Base-by-base conservation (phyloP, 2,797 vertebrate genomes). In the Hylomyscus alleni region DNA sequence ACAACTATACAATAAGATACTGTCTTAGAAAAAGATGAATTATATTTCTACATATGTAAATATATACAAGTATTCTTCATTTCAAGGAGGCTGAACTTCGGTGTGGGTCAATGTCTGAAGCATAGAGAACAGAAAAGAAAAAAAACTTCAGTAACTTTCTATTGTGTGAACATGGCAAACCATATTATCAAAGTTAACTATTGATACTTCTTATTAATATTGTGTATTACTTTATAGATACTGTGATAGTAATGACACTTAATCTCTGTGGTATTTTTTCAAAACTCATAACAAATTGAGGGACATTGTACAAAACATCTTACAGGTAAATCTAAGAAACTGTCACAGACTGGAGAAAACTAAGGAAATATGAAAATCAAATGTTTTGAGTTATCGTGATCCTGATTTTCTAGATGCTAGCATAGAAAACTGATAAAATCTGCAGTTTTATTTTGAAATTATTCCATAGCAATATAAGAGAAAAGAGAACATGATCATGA, bases 381-480 rank as follows among this genome's bases (percentile, higher is more conserved):
- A 94, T 62, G 29, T 31, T 95, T 90, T 87, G 15, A 47, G 29
- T 52, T 92, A 87, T 29, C 26, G 40, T 93, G 44, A 93, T 88
- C 3, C 52, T 88, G 37, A 47, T 62, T 87, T 86, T 90, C 47
- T 31, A 31, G 31, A 89, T 22, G 77, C 78, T 92, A 81, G 73
- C 77, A 62, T 84, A 52, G 19, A 85, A 94, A 95, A 86, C 7
- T 58, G 40, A 50, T 93, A 8, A 89, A 88, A 94, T 89, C 12
- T 77, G 58, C 14, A 80, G 52, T 60, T 94, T 93, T 89, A 65
- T 94, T 97, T 95, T 92, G 29, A 92, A 85, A 92, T 65, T 50
- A 37, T 73, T 50, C 15, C 47, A 93, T 44, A 94, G 37, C 76
- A 94, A 81, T 56, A 10, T 78, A 86, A 85, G 14, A 80, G 83